phyloP scores from a whole-genome alignment of 53 echinoderm and acorn worm genomes.

The Holothuria scabra region DNA sequence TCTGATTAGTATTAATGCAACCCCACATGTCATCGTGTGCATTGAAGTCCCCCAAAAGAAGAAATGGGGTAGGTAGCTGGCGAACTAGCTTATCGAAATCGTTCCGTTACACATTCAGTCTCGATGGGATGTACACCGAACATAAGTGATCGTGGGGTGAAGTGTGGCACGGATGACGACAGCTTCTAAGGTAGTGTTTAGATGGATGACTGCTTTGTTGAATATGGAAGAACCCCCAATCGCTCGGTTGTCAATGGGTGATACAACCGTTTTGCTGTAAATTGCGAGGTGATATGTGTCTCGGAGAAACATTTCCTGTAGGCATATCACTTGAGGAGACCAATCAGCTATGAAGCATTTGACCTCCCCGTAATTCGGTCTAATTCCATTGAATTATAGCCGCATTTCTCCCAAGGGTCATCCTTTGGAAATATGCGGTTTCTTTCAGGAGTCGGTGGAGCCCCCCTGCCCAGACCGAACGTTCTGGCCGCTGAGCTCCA shows the following conservation, averaged over 20 bases:
- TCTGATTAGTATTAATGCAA: not conserved
- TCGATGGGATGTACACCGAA: too few relatives aligned
- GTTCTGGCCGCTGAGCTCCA: not conserved
- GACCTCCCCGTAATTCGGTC: slow-evolving; percentile 20
- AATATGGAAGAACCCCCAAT: too few relatives aligned
- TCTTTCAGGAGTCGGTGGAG: not conserved
- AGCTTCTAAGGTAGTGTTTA: too few relatives aligned
- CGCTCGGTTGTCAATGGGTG: too few relatives aligned
- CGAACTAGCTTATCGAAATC: too few relatives aligned
- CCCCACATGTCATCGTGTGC: slow-evolving; percentile 1
- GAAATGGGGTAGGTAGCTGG: too few relatives aligned
- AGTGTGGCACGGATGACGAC: too few relatives aligned
- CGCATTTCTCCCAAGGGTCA: not conserved
- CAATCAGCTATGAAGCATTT: slow-evolving; percentile 18
- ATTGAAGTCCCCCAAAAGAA: not conserved
- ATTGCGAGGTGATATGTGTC: too few relatives aligned
- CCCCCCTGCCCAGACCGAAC: not conserved
- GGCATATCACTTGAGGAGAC: not conserved
- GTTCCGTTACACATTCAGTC: too few relatives aligned
- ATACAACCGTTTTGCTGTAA: too few relatives aligned
- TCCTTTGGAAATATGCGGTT: slow-evolving; percentile 4
- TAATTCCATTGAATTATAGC: slow-evolving; percentile 29
- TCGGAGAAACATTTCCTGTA: not conserved
- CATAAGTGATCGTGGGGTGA: too few relatives aligned
- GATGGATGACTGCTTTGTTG: too few relatives aligned